These are phyloP conservation scores for Vultur gryphus DNA, from an alignment of 2,797 vertebrate species.

Conservation along the genomic window DNA sequence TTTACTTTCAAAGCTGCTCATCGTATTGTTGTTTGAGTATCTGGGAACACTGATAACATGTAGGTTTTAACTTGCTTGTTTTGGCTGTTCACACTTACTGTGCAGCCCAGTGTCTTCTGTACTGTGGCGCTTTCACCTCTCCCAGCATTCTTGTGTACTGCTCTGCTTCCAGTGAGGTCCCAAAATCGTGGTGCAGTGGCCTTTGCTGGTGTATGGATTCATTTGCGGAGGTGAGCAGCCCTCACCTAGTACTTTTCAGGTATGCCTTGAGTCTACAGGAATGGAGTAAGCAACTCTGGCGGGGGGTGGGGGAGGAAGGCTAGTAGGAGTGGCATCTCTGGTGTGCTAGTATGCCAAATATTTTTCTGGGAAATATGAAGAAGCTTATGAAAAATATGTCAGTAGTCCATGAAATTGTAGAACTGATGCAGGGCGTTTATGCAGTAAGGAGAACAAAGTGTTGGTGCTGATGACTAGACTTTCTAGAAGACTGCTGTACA, in stretches of 20 bases:
- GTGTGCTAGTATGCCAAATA: not conserved
- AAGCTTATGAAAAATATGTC: not conserved
- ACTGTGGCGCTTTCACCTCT: not conserved
- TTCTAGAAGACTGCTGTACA: not conserved
- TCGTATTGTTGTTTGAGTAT: not conserved
- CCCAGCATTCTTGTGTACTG: not conserved
- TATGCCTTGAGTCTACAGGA: not conserved
- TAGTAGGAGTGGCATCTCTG: not conserved
- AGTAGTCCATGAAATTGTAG: not conserved
- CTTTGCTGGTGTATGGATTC: not conserved
- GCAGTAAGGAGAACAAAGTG: not conserved
- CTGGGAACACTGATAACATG: not conserved
- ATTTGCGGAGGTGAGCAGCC: not conserved
- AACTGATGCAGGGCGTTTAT: not conserved
- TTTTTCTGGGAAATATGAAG: not conserved
- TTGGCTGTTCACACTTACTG: not conserved
- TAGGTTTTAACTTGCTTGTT: not conserved
- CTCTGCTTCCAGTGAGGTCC: not conserved
- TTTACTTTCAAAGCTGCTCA: not conserved
- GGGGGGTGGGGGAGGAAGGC: no score
- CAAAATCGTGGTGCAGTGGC: fast-evolving
- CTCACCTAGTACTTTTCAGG: not conserved
- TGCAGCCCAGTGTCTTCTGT: not conserved
- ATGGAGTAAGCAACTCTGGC: not conserved
- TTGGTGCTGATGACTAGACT: not conserved